Evolutionary conservation across 1,140 invertebrate genomes (phyloP).

Genomic region (Trypoxylus dichotomus): DNA sequence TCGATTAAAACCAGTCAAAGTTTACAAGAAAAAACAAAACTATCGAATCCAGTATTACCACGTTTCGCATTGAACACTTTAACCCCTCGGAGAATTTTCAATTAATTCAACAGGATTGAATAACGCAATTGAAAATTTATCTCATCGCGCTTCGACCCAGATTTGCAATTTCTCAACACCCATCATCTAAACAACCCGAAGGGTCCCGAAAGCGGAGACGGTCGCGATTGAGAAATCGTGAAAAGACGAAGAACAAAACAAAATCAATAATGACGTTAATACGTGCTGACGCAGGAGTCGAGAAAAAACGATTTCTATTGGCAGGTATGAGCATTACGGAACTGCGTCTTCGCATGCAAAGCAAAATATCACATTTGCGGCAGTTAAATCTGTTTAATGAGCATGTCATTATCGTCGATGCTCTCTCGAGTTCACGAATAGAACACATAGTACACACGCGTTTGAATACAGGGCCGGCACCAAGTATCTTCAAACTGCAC

Average conservation of each 20-base stretch:
- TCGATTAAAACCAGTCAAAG: no score
- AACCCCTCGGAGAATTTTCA: neutral
- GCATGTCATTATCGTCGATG: neutral
- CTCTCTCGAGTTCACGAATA: neutral
- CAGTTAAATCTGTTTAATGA: constrained; percentile 17
- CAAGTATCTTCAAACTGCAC: neutral
- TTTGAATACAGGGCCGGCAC: neutral
- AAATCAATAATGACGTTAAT: neutral
- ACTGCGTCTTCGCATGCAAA: neutral
- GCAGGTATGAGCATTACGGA: neutral
- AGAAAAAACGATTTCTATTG: constrained; percentile 3
- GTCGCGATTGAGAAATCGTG: neutral
- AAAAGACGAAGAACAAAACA: neutral
- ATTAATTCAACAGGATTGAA: neutral
- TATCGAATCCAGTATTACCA: no score
- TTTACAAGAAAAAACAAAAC: no score
- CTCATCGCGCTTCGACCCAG: neutral
- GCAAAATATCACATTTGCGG: neutral
- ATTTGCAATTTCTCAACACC: neutral
- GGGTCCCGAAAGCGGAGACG: neutral
- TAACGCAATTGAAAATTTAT: neutral
- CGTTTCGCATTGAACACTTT: neutral
- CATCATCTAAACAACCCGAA: neutral
- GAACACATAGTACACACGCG: neutral
- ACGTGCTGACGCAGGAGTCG: neutral